Conservation (phyloP, 2,888 invertebrate genomes). For the Amiota mariae region DNA sequence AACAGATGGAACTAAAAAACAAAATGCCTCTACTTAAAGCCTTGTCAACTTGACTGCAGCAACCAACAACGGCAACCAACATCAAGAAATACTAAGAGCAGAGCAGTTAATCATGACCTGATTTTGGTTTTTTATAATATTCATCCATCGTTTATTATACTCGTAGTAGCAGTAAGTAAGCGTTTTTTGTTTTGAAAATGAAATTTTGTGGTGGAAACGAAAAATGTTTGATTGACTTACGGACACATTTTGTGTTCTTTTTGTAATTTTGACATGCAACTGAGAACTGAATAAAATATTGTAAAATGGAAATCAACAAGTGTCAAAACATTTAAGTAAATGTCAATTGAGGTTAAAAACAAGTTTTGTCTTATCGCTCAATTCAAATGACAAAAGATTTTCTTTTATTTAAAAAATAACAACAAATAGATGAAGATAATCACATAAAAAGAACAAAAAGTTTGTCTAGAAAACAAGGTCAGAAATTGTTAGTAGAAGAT, state of each 20-base stretch:
- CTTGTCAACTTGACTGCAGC: conserved; percentile 35
- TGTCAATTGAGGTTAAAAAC: conserved; percentile 36
- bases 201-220: conserved; percentile 17
- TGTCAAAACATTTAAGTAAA: conserved; percentile 44
- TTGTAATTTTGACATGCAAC: neutral
- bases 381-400: conserved; percentile 27
- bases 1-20: no score
- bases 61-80: no score
- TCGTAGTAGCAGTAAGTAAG: no score
- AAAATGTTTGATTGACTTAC: conserved; percentile 12
- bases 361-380: conserved; percentile 46
- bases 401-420: conserved; percentile 40
- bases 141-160: no score
- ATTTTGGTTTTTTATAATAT: conserved; percentile 34
- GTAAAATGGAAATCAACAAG: conserved; percentile 25
- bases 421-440: no score
- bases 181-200: conserved; percentile 5
- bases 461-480: conserved; percentile 19
- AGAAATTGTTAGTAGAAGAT: conserved; percentile 23
- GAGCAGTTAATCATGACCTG: conserved; percentile 48
- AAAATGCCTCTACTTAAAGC: conserved; percentile 1
- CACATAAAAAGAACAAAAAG: conserved; percentile 26
- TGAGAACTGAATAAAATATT: neutral
- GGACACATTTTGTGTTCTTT: neutral
- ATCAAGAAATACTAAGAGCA: no score